Percentiles rank a stretch among this genome's conserved stretches.
Evolutionary conservation across 2,888 invertebrate species (phyloP).

Genomic region (Lepidonotus clava): DNA sequence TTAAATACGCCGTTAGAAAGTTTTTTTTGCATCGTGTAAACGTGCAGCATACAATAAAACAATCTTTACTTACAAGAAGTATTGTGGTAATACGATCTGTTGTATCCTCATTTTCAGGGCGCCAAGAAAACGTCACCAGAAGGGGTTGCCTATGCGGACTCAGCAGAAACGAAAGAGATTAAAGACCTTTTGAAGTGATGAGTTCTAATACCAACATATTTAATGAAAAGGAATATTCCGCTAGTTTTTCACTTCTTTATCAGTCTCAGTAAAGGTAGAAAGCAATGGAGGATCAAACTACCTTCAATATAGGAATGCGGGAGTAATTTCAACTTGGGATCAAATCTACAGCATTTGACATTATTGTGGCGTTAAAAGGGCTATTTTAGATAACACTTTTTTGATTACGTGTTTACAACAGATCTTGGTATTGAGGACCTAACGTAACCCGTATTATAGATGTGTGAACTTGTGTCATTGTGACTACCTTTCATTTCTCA

Average conservation of each 20-base stretch:
- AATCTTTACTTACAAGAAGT: too few species aligned
- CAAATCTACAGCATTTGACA: not conserved
- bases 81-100: too few species aligned
- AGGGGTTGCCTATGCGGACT: constrained; percentile 24
- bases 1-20: too few species aligned
- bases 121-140: constrained; percentile 13
- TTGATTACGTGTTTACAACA: not conserved
- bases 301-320: not conserved
- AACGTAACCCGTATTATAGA: not conserved
- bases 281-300: not conserved
- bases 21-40: too few species aligned
- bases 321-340: not conserved
- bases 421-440: not conserved
- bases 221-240: not conserved
- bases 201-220: not conserved
- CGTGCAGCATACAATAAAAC: too few species aligned
- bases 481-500: not conserved
- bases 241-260: not conserved
- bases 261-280: not conserved
- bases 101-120: too few species aligned
- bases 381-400: constrained; percentile 3
- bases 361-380: not conserved
- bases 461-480: not conserved
- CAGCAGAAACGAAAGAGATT: constrained; percentile 32
- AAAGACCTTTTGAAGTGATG: constrained; percentile 27